phyloP scores from a whole-genome alignment of 2,888 invertebrate genomes.

The Willowsia nigromaculata region DNA sequence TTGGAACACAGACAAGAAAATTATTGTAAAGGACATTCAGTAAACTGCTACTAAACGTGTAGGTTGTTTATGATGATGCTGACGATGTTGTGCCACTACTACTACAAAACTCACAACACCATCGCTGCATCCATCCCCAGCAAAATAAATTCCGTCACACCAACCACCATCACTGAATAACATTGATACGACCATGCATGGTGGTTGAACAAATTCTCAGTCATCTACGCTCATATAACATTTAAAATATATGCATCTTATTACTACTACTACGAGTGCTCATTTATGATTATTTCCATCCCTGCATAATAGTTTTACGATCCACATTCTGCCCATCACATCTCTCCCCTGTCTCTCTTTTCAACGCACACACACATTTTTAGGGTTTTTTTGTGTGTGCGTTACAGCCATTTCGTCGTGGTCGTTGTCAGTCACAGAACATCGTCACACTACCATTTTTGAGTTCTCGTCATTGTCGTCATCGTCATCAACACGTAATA shows the following conservation, averaged over 20 bases:
- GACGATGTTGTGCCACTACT: background rate
- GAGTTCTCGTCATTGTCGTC: constrained; percentile 25
- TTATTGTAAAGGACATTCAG: constrained; percentile 23
- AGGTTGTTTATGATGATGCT: background rate
- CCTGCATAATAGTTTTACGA: background rate
- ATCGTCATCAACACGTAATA: constrained; percentile 33
- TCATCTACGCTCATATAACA: background rate
- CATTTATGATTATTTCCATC: background rate
- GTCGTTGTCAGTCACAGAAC: background rate
- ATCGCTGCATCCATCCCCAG: background rate
- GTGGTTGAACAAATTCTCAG: constrained; percentile 49
- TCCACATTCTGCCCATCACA: background rate
- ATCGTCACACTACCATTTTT: constrained; percentile 36
- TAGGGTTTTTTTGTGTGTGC: background rate
- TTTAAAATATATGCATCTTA: background rate
- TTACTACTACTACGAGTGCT: background rate
- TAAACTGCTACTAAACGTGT: background rate
- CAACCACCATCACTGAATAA: background rate
- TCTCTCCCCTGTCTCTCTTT: background rate
- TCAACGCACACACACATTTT: background rate
- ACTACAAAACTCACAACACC: background rate
- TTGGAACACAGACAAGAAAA: constrained; percentile 31
- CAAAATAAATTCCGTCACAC: constrained; percentile 3
- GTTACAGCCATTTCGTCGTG: constrained; percentile 14
- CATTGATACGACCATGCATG: constrained; percentile 1